Conservation (phyloP, 2,113 vertebrate genomes). For the Menura novaehollandiae region DNA sequence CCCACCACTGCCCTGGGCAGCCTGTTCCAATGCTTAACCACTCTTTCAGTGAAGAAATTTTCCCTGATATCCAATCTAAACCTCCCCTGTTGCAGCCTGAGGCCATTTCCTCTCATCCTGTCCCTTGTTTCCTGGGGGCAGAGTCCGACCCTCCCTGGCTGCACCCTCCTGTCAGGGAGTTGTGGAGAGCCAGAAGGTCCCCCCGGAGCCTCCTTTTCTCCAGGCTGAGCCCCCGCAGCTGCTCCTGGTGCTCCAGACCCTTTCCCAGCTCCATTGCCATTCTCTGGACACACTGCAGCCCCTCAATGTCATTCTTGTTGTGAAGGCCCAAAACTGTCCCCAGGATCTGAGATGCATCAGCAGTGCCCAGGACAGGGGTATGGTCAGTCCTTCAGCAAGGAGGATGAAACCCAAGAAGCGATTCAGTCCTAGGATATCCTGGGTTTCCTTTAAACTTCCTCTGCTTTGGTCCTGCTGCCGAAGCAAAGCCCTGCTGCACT, state of each 20-base stretch:
- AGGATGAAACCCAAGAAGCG: not conserved
- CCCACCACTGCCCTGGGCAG: not conserved
- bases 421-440: too few relatives aligned
- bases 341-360: not conserved
- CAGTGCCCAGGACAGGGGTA: not conserved
- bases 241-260: not conserved
- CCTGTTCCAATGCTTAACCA: not conserved
- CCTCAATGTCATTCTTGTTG: fast-evolving
- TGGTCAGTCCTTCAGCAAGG: not conserved
- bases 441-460: not conserved
- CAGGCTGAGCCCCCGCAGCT: not conserved
- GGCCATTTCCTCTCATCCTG: not conserved
- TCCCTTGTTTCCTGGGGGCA: not conserved
- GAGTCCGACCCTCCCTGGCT: fast-evolving
- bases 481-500: not conserved
- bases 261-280: not conserved
- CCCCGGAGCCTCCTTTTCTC: not conserved
- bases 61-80: not conserved
- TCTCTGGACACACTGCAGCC: not conserved
- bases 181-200: not conserved
- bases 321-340: not conserved
- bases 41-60: not conserved
- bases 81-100: not conserved
- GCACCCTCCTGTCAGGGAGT: fast-evolving
- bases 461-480: not conserved